Evolutionary conservation across 2,797 vertebrate genomes (phyloP).

Genomic region (Falco biarmicus): DNA sequence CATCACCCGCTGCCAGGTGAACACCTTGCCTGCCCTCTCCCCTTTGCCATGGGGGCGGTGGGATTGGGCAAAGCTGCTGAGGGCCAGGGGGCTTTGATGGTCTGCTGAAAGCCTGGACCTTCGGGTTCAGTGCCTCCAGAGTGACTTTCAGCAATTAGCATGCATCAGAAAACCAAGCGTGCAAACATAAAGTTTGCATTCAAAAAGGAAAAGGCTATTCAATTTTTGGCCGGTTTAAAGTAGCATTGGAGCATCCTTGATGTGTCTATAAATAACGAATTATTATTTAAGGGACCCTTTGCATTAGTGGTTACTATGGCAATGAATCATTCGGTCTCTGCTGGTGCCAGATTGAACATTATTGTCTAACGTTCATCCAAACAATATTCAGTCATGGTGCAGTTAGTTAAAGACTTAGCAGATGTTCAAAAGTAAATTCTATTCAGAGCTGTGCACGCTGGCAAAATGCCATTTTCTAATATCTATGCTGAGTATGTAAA

Average conservation of each 20-base stretch:
- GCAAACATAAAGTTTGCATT: neutral
- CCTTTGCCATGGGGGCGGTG: neutral
- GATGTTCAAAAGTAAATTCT: slow-evolving; percentile 56
- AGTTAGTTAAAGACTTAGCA: slow-evolving; percentile 49
- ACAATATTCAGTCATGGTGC: neutral
- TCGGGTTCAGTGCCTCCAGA: neutral
- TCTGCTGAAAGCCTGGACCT: neutral
- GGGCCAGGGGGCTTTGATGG: neutral
- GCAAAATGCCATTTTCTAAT: slow-evolving; percentile 8
- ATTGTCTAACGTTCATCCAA: slow-evolving; percentile 11
- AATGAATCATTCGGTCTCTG: slow-evolving; percentile 67
- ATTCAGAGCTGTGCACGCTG: neutral
- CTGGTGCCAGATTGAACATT: slow-evolving; percentile 62
- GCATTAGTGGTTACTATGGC: slow-evolving; percentile 75
- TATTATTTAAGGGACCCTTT: slow-evolving; percentile 79
- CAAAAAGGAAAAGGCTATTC: neutral
- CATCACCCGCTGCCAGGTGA: neutral
- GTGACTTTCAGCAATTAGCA: neutral
- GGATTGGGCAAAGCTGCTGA: neutral
- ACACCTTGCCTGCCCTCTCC: neutral
- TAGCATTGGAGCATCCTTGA: slow-evolving; percentile 70
- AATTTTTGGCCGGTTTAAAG: neutral
- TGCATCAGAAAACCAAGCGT: accelerated
- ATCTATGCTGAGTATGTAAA: neutral
- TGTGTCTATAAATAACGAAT: slow-evolving; percentile 73